Evolutionary conservation across 2,888 invertebrate genomes (phyloP), one percentile per base, ranked within the genome.

Genomic region (Eledona agricola): DNA sequence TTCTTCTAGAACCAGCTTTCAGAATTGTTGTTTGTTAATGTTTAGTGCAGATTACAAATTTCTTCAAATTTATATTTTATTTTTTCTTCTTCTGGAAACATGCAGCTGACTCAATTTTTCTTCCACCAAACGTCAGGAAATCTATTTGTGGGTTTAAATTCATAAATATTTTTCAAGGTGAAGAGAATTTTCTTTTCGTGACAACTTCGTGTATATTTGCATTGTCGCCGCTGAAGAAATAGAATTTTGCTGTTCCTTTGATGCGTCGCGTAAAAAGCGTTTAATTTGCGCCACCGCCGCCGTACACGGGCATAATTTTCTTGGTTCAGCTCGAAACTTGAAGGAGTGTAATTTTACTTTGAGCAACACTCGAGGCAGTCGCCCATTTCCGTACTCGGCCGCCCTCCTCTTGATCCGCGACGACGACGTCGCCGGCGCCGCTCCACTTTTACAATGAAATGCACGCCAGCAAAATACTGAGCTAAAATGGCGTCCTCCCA

Each of bases 341-440:
- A 70, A 69, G 71, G 69, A 69, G 67, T 67, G 71, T 72, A 73
- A 74, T 74, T 74, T 74, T 74, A 73, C 74, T 74, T 73, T 72
- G 73, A 73, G 68, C 65, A 69, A 72, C 69, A 70, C 69, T 68
- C 65, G 62, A 63, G 55, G 52, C 53, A 60, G 58, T 63, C 62
- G 69, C 58, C 62, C 72, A 65, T 57, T 51, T 29, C 49, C 56
- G 58, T 58, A 6, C 47, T 46, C 55, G 37, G 25, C 37, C 52
- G 35, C 57, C 58, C 3, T 31, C 15, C 23, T 22, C 29, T 22
- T 11, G 15, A 11, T 11, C 19, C 23, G 6, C 50, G 42, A 38
- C 6, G 11, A 22, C 17, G 6, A 34, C 42, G 43, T 51, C 26
- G 20, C 23, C 15, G 49, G 64, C 46, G 19, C 62, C 45, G 55